These are phyloP conservation scores for Sula dactylatra DNA, from an alignment of 2,113 vertebrate genomes.

Conservation along the genomic window DNA sequence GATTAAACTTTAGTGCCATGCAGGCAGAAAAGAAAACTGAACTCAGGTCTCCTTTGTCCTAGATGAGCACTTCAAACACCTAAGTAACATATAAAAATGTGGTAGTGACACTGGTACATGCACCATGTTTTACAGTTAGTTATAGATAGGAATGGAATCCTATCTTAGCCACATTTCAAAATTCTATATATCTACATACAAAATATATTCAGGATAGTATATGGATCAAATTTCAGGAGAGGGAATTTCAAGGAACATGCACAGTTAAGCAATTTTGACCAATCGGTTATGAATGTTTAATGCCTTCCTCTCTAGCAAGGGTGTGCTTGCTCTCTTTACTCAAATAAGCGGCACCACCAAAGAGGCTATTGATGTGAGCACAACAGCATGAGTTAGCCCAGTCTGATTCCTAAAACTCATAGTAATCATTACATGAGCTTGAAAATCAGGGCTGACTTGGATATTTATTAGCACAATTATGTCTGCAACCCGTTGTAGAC, in stretches of 20 bases:
- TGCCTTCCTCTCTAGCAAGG: neutral
- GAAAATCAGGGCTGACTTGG: conserved; percentile 15
- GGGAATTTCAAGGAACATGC: neutral
- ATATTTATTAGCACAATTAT: conserved; percentile 46
- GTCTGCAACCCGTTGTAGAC: neutral
- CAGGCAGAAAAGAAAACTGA: neutral
- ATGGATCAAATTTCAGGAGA: neutral
- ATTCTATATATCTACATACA: neutral
- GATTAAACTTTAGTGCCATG: neutral
- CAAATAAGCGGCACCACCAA: neutral
- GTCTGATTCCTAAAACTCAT: neutral
- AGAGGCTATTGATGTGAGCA: neutral
- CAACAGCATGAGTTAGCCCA: neutral
- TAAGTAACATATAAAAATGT: neutral
- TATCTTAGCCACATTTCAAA: neutral
- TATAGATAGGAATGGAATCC: neutral
- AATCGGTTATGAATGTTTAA: neutral
- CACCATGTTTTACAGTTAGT: neutral
- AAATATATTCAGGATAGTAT: neutral
- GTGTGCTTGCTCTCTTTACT: neutral
- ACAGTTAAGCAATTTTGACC: neutral
- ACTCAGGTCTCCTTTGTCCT: neutral
- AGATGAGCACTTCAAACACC: neutral
- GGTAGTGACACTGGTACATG: accelerated
- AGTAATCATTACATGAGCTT: neutral